These are phyloP conservation scores for Lithophane semibrunnea DNA, from an alignment of 2,888 invertebrate genomes.

Conservation along the genomic window DNA sequence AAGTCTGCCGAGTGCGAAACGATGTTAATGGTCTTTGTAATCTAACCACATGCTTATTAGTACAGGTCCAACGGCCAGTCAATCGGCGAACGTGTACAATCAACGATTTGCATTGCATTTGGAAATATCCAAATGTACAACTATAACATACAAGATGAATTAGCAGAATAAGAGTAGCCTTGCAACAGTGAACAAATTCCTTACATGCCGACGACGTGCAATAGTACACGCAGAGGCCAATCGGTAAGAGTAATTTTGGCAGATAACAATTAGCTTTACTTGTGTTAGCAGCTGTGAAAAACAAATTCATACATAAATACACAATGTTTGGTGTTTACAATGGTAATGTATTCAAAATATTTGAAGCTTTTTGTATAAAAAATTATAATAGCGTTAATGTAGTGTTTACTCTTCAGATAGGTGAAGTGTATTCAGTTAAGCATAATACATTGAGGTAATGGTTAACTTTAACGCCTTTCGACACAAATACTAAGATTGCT, in stretches of 20 bases:
- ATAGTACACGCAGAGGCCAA: slow-evolving; percentile 39
- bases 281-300: slow-evolving; percentile 45
- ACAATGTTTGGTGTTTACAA: slow-evolving; percentile 51
- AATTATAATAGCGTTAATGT: slow-evolving; percentile 14
- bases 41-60: slow-evolving; percentile 27
- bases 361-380: slow-evolving; percentile 22
- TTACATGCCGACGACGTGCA: slow-evolving; percentile 41
- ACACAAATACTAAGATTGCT: slow-evolving; percentile 4
- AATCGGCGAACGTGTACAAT: slow-evolving; percentile 24
- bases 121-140: slow-evolving; percentile 38
- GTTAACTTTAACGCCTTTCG: neutral
- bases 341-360: slow-evolving; percentile 54
- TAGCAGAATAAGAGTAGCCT: slow-evolving; percentile 53
- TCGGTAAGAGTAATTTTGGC: slow-evolving; percentile 55
- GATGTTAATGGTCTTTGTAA: slow-evolving; percentile 34
- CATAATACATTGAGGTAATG: slow-evolving; percentile 8
- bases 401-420: slow-evolving; percentile 32
- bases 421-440: slow-evolving; percentile 25
- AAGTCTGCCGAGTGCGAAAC: slow-evolving; percentile 5
- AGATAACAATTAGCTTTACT: slow-evolving; percentile 49
- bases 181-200: slow-evolving; percentile 61
- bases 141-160: slow-evolving; percentile 55
- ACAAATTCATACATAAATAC: slow-evolving; percentile 48
- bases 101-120: slow-evolving; percentile 37
- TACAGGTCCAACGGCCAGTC: slow-evolving; percentile 10